These are phyloP conservation scores for Acromyrmex echinatior DNA, from an alignment of 1,140 invertebrate species.

Conservation along the genomic window DNA sequence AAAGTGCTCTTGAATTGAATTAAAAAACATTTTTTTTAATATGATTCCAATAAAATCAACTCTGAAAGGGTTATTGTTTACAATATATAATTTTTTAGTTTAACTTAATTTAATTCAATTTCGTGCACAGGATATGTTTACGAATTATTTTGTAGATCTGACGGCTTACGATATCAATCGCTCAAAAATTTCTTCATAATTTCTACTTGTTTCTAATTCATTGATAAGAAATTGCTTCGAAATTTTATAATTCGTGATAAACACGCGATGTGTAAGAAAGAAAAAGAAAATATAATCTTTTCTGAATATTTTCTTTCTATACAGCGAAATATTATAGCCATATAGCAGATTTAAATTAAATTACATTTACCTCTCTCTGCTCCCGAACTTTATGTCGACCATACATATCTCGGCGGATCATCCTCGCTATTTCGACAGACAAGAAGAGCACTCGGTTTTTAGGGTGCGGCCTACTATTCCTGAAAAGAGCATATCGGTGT, in stretches of 20 bases:
- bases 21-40: too few species aligned
- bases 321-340: neutral
- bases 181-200: neutral
- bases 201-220: neutral
- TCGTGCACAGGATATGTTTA: neutral
- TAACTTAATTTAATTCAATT: too few species aligned
- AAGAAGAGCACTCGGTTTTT: slow-evolving; percentile 41
- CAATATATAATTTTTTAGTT: neutral
- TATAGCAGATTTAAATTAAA: slow-evolving; percentile 19
- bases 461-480: slow-evolving; percentile 40
- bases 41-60: too few species aligned
- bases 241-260: slow-evolving; percentile 24
- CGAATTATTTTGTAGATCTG: neutral
- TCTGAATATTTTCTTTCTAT: neutral
- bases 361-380: neutral
- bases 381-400: neutral
- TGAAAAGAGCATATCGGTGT: slow-evolving; percentile 47
- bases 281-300: neutral
- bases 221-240: neutral
- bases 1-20: too few species aligned
- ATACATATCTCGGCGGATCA: slow-evolving; percentile 37
- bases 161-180: too few species aligned
- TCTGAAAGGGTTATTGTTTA: neutral
- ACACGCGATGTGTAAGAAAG: neutral
- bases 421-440: slow-evolving; percentile 45